Evolutionary conservation across 2,797 vertebrate genomes (phyloP), one percentile per base, ranked within the genome.

Genomic region (Falco columbarius): DNA sequence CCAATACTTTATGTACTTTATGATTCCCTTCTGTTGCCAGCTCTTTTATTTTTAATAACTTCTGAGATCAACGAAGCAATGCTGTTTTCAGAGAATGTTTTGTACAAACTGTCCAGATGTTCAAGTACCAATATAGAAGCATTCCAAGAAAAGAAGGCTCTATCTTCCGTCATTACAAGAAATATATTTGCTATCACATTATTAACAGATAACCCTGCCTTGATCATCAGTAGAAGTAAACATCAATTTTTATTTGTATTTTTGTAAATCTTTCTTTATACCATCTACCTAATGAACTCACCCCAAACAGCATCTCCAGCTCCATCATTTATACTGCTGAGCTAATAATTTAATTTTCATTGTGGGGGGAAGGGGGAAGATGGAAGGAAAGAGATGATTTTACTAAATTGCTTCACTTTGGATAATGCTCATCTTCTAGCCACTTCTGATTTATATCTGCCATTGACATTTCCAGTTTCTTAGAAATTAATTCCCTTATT

Each of bases 391-490:
- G 51, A 76, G 56, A 97, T 76, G 74, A 91, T 83, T 97, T 97
- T 91, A 96, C 95, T 97, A 93, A 97, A 98, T 96, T 96, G 93
- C 95, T 97, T 97, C 95, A 81, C 96, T 98, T 97, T 90, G 91
- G 96, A 90, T 97, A 95, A 95, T 79, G 91, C 42, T 95, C 92
- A 62, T 97, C 77, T 89, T 92, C 89, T 73, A 87, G 56, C 58
- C 44, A 10, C 81, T 61, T 73, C 80, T 96, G 90, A 98, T 97
- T 97, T 97, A 95, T 97, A 94, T 89, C 91, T 80, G 81, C 73
- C 65, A 82, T 36, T 90, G 91, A 91, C 68, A 75, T 85, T 93
- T 65, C 94, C 89, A 86, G 77, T 67, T 93, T 65, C 93, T 96
- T 94, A 86, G 82, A 96, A 95, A 96, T 93, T 67, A 96, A 94